phyloP scores from a whole-genome alignment of 2,113 vertebrate genomes.

The Oplegnathus fasciatus region DNA sequence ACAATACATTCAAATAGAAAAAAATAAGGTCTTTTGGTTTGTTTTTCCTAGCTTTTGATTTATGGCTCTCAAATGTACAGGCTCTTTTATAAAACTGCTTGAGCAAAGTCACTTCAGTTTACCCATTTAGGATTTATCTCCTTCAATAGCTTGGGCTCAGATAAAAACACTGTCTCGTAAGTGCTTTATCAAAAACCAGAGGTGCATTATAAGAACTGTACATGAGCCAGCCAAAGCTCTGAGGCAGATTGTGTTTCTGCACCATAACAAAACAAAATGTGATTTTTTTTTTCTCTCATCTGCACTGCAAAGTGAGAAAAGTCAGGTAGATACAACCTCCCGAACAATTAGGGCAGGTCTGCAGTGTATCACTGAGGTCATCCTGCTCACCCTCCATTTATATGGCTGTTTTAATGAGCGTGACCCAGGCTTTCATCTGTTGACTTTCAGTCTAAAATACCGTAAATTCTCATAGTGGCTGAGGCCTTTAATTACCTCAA shows the following conservation, averaged over 20 bases:
- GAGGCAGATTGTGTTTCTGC: slow-evolving; percentile 35
- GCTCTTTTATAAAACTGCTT: slow-evolving; percentile 62
- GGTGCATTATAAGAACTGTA: slow-evolving; percentile 57
- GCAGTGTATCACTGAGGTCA: too few species aligned
- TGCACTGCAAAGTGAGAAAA: slow-evolving; percentile 12
- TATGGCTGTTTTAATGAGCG: too few species aligned
- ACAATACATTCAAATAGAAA: slow-evolving; percentile 2
- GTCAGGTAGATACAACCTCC: slow-evolving; percentile 36
- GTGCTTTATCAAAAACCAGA: slow-evolving; percentile 60
- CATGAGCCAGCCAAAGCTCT: slow-evolving; percentile 57
- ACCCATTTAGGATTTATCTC: slow-evolving; percentile 74
- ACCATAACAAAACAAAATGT: slow-evolving; percentile 34
- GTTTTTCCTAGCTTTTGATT: slow-evolving; percentile 37
- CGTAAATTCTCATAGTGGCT: too few species aligned
- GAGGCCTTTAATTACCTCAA: too few species aligned
- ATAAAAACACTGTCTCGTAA: slow-evolving; percentile 70
- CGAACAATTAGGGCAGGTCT: slow-evolving; percentile 22
- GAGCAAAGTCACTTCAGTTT: slow-evolving; percentile 70
- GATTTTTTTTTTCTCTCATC: neutral
- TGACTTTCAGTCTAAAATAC: too few species aligned
- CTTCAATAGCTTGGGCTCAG: slow-evolving; percentile 37
- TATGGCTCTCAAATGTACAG: slow-evolving; percentile 47
- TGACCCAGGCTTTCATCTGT: too few species aligned
- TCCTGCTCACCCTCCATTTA: too few species aligned
- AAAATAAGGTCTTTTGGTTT: slow-evolving; percentile 12